Evolutionary conservation across 1,140 invertebrate genomes (phyloP).

Genomic region (Halesus radiatus): DNA sequence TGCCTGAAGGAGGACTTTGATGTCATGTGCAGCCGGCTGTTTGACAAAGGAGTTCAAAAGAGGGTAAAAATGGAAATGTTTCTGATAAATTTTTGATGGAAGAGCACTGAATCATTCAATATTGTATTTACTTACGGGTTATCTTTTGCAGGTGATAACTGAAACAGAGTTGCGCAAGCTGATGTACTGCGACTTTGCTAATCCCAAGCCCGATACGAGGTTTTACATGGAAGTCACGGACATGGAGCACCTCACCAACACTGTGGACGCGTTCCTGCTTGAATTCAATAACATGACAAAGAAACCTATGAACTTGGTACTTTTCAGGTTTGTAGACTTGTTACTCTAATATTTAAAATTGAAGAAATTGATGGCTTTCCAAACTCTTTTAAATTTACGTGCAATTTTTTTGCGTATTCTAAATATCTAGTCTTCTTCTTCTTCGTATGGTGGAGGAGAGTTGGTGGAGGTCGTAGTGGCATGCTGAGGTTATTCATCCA

Average conservation of each 20-base stretch:
- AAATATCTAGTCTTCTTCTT: too few relatives aligned
- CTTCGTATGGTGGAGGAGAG: too few relatives aligned
- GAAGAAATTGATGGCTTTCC: too few relatives aligned
- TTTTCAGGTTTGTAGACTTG: slow-evolving; percentile 80
- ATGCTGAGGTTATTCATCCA: too few relatives aligned
- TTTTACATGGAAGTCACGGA: slow-evolving; percentile 92
- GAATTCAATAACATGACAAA: slow-evolving; percentile 98
- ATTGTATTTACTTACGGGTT: slow-evolving; percentile 48
- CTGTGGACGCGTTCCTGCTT: slow-evolving; percentile 91
- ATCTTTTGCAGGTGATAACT: slow-evolving; percentile 70
- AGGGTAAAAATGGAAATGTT: too few relatives aligned
- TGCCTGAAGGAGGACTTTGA: slow-evolving; percentile 72
- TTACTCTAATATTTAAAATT: too few relatives aligned
- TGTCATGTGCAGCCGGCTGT: slow-evolving; percentile 63
- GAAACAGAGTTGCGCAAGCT: slow-evolving; percentile 88
- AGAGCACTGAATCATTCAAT: too few relatives aligned
- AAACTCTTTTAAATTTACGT: background rate
- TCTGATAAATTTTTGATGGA: too few relatives aligned
- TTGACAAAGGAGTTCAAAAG: slow-evolving; percentile 54
- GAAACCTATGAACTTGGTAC: slow-evolving; percentile 96
- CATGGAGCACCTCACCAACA: slow-evolving; percentile 83
- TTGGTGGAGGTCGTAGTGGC: too few relatives aligned
- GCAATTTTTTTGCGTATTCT: slow-evolving; percentile 3
- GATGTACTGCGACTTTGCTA: slow-evolving; percentile 95
- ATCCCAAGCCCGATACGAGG: slow-evolving; percentile 91